phyloP scores from a whole-genome alignment of 1,140 invertebrate genomes.

The Maconellicoccus hirsutus region DNA sequence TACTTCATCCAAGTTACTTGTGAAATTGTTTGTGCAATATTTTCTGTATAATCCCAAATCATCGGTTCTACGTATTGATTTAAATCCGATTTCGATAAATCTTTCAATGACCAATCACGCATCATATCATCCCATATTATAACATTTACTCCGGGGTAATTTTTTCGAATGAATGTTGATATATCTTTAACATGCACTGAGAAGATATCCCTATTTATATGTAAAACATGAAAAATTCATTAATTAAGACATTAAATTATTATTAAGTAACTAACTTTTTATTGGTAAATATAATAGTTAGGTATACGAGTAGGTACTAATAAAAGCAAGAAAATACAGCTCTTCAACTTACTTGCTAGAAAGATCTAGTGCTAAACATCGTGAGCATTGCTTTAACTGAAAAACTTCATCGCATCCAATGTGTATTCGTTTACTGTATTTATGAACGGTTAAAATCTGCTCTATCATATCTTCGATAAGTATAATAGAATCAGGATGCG shows the following conservation, averaged over 20 bases:
- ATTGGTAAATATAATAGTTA: no score
- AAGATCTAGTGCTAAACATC: constrained; percentile 32
- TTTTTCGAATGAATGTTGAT: constrained; percentile 31
- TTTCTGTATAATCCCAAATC: constrained; percentile 35
- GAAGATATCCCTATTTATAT: constrained; percentile 26
- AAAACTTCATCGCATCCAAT: constrained; percentile 37
- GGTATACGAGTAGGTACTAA: no score
- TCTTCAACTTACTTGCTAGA: constrained; percentile 8
- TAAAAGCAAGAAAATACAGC: not conserved
- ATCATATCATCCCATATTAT: constrained; percentile 59
- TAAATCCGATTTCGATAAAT: constrained; percentile 38
- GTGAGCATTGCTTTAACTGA: constrained; percentile 37
- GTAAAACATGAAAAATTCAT: no score
- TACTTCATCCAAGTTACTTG: no score
- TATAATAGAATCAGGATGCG: constrained; percentile 31
- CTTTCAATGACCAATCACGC: constrained; percentile 36
- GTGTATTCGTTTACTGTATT: constrained; percentile 33
- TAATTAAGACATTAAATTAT: no score
- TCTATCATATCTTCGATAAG: constrained; percentile 28
- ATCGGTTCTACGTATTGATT: constrained; percentile 42
- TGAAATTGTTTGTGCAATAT: not conserved
- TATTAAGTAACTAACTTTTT: no score
- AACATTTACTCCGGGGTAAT: constrained; percentile 33
- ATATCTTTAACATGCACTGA: constrained; percentile 24
- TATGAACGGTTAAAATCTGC: constrained; percentile 31